Evolutionary conservation across 2,888 invertebrate species (phyloP).

Genomic region (Drosophila setosimentum): DNA sequence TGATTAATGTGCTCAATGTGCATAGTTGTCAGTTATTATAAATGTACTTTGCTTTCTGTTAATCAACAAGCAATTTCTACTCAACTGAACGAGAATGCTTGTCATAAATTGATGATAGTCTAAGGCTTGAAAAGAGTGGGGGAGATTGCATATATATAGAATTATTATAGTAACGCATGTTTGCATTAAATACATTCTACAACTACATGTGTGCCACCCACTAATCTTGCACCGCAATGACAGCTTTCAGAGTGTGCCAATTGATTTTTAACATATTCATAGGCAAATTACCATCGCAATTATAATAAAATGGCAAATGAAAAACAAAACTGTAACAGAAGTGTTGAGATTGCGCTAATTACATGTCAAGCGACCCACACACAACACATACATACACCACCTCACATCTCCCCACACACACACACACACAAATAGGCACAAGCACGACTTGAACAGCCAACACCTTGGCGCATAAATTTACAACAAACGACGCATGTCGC

Average conservation of each 20-base stretch:
- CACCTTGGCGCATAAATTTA: constrained; percentile 78
- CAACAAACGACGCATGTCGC: constrained; percentile 77
- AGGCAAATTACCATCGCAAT: constrained; percentile 58
- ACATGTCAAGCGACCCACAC: constrained; percentile 71
- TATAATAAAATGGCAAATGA: constrained; percentile 23
- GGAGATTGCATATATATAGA: neutral
- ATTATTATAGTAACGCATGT: constrained; percentile 18
- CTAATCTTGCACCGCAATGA: constrained; percentile 28
- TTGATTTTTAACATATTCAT: constrained; percentile 76
- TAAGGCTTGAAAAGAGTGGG: neutral
- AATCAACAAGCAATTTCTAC: constrained; percentile 57
- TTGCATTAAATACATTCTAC: constrained; percentile 6
- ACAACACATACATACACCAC: constrained; percentile 29
- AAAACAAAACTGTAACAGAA: constrained; percentile 66
- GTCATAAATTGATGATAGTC: constrained; percentile 45
- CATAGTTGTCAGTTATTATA: constrained; percentile 68
- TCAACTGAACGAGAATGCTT: constrained; percentile 9
- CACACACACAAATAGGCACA: neutral
- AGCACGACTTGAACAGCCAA: constrained; percentile 48
- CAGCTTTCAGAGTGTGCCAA: constrained; percentile 64
- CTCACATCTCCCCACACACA: constrained; percentile 52
- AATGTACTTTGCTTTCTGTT: constrained; percentile 54
- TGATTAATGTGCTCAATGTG: constrained; percentile 69
- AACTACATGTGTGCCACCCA: constrained; percentile 56
- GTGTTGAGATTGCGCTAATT: constrained; percentile 79